A percentile compares a stretch with the other conserved stretches of the same genome.
Evolutionary conservation across 2,113 vertebrate genomes (phyloP).

Genomic region (Dipodomys spectabilis): DNA sequence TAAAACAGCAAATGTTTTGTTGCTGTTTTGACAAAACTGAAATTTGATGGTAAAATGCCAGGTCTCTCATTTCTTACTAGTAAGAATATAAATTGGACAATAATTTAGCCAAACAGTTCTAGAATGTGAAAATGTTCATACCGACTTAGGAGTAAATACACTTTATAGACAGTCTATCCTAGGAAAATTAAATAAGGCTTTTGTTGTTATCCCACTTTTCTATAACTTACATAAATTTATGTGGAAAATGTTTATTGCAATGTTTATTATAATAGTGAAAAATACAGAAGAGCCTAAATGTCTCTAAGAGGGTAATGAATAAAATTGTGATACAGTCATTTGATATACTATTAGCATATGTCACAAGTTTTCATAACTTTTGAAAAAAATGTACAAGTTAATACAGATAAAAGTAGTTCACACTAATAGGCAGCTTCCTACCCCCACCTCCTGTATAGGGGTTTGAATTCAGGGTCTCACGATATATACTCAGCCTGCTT

Average conservation of each 20-base stretch:
- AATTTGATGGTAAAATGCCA: neutral
- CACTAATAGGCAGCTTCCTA: neutral
- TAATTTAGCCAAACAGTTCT: neutral
- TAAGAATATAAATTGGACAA: neutral
- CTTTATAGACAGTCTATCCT: neutral
- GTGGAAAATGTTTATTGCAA: neutral
- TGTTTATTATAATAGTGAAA: conserved; percentile 43
- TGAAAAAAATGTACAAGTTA: neutral
- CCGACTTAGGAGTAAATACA: neutral
- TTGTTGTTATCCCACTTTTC: neutral
- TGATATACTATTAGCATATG: neutral
- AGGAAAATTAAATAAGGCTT: conserved; percentile 30
- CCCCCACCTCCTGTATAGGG: too few relatives aligned
- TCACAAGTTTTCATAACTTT: neutral
- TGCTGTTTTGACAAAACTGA: too few relatives aligned
- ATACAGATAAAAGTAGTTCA: neutral
- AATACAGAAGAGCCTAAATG: neutral
- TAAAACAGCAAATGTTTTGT: too few relatives aligned
- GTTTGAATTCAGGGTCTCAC: too few relatives aligned
- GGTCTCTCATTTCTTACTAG: neutral
- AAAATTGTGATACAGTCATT: neutral
- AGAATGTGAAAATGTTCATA: conserved; percentile 3
- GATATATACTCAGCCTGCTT: too few relatives aligned
- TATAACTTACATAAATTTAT: neutral
- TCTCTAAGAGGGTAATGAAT: neutral